Evolutionary conservation across 23 tunicate genomes (phyloP).

Genomic region (Halocynthia aurantium): DNA sequence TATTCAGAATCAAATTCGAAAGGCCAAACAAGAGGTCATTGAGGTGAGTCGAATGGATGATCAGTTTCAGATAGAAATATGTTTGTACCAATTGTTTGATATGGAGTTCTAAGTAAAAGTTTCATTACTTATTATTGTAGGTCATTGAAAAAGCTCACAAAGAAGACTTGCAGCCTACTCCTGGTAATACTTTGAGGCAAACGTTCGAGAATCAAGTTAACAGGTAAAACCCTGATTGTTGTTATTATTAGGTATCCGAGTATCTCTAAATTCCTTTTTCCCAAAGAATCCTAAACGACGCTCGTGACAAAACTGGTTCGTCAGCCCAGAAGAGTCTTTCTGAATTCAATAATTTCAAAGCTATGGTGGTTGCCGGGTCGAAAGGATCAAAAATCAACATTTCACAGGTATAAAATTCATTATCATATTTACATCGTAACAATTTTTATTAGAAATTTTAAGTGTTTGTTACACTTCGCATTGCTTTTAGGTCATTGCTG

Average conservation of each 20-base stretch:
- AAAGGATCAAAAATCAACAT: constrained; percentile 99
- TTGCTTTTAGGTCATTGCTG: constrained; percentile 86
- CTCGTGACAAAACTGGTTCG: constrained; percentile 99
- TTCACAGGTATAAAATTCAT: constrained; percentile 73
- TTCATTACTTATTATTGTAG: constrained; percentile 12
- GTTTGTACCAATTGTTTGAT: neutral
- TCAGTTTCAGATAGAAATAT: neutral
- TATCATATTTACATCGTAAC: neutral
- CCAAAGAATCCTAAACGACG: constrained; percentile 92
- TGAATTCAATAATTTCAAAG: constrained; percentile 99
- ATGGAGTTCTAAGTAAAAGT: neutral
- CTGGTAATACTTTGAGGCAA: constrained; percentile 95
- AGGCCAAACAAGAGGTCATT: constrained; percentile 96
- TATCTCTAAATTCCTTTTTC: neutral
- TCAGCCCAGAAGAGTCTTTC: constrained; percentile 97
- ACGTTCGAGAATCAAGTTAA: constrained; percentile 99
- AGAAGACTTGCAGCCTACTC: constrained; percentile 96
- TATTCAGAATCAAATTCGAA: constrained; percentile 95
- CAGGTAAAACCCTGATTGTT: constrained; percentile 36
- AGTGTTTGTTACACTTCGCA: too few relatives aligned
- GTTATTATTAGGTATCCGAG: too few relatives aligned
- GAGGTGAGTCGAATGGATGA: constrained; percentile 33
- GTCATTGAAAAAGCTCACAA: constrained; percentile 99
- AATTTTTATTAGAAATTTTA: neutral
- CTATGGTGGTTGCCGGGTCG: constrained; percentile 99